Conservation (phyloP, 2,888 invertebrate species). For the Papilio protenor region DNA sequence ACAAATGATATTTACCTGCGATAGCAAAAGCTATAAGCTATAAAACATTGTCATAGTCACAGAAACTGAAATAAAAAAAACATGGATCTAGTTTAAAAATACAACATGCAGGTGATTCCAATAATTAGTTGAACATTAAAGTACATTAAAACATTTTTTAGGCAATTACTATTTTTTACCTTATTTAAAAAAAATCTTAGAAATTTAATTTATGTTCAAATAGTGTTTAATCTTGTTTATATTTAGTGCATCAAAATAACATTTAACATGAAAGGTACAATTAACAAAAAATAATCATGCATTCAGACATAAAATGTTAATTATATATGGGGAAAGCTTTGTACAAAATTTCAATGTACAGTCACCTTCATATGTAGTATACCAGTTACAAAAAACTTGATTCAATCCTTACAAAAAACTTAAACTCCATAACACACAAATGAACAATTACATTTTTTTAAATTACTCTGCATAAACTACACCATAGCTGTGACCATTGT, state of each 20-base stretch:
- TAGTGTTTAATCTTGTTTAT: neutral
- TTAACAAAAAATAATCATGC: neutral
- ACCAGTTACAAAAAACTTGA: neutral
- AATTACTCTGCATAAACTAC: no score
- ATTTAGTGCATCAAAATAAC: neutral
- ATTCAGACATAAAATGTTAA: neutral
- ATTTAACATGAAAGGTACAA: neutral
- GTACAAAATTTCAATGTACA: no score
- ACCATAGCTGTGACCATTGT: no score
- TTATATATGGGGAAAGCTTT: neutral
- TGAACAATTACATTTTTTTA: no score
- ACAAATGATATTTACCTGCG: constrained; percentile 38
- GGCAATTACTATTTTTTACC: neutral
- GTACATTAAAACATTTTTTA: neutral
- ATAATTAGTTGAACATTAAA: constrained; percentile 8
- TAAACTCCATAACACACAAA: no score
- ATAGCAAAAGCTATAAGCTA: constrained; percentile 41
- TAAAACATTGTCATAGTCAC: constrained; percentile 32
- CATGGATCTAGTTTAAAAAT: constrained; percentile 28
- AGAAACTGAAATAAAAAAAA: constrained; percentile 38
- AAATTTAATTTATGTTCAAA: neutral
- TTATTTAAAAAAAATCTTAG: neutral
- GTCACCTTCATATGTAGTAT: neutral
- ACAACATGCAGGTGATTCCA: constrained; percentile 35
- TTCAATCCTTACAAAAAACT: neutral